These are phyloP conservation scores for Drosophila equinoxialis DNA, from an alignment of 1,140 invertebrate species.

Conservation along the genomic window DNA sequence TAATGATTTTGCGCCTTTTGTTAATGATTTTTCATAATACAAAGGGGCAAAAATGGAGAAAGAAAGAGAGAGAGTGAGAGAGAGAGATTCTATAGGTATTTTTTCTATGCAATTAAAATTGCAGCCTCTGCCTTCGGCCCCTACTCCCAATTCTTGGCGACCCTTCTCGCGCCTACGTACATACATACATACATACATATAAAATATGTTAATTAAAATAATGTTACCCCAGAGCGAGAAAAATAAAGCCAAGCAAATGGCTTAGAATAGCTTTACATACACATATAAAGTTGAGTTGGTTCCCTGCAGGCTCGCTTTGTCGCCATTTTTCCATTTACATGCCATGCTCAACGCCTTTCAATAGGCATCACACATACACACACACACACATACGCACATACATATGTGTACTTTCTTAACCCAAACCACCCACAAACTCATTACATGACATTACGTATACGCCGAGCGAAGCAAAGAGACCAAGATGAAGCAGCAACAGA, in stretches of 20 bases:
- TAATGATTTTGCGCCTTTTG: slow-evolving; percentile 69
- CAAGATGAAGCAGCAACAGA: slow-evolving; percentile 26
- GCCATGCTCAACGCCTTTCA: slow-evolving; percentile 77
- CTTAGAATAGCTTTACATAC: slow-evolving; percentile 66
- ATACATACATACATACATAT: slow-evolving; percentile 36
- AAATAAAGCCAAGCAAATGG: slow-evolving; percentile 73
- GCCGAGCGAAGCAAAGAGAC: slow-evolving; percentile 27
- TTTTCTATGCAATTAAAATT: slow-evolving; percentile 77
- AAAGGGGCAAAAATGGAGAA: slow-evolving; percentile 29
- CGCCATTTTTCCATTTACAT: slow-evolving; percentile 74
- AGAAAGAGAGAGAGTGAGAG: background rate
- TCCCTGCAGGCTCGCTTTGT: slow-evolving; percentile 74
- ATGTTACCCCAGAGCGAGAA: slow-evolving; percentile 67
- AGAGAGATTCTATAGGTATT: background rate
- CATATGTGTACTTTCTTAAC: background rate
- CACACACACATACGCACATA: background rate
- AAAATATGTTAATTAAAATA: slow-evolving; percentile 81
- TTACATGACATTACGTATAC: slow-evolving; percentile 72
- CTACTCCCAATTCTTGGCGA: background rate
- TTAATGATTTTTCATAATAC: slow-evolving; percentile 78
- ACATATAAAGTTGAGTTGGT: slow-evolving; percentile 10
- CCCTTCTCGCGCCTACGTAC: slow-evolving; percentile 17
- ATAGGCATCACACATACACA: slow-evolving; percentile 38
- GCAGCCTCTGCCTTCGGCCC: slow-evolving; percentile 32
- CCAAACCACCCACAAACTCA: slow-evolving; percentile 49